Percentiles rank a stretch among this genome's conserved stretches.
These are phyloP conservation scores for Pogonocherus hispidulus DNA, from an alignment of 2,888 invertebrate genomes.

Conservation along the genomic window DNA sequence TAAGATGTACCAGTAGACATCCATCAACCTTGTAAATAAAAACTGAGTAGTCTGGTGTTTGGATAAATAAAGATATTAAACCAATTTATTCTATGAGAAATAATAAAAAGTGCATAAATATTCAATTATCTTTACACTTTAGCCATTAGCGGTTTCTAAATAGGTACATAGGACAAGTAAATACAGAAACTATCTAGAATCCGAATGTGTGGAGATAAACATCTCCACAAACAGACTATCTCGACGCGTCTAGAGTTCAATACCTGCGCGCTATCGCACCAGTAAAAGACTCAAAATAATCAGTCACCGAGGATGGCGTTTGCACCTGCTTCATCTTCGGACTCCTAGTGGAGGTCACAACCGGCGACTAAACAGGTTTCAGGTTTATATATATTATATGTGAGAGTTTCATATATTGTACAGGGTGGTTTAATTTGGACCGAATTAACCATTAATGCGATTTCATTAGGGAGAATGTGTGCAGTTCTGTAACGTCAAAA, in stretches of 20 bases:
- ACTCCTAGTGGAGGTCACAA: constrained; percentile 45
- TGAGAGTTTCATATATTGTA: constrained; percentile 33
- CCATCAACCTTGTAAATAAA: too few species aligned
- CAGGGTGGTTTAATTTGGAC: constrained; percentile 19
- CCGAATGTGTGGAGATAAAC: not conserved
- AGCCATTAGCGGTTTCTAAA: not conserved
- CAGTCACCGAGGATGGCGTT: constrained; percentile 43
- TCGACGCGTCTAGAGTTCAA: not conserved
- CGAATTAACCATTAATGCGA: too few species aligned
- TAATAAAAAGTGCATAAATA: not conserved
- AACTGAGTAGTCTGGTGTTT: too few species aligned
- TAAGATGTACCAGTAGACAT: too few species aligned
- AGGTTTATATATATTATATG: constrained; percentile 28
- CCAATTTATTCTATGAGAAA: not conserved
- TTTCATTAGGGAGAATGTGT: too few species aligned
- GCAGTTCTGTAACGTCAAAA: too few species aligned
- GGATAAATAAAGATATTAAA: too few species aligned
- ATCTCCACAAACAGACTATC: not conserved
- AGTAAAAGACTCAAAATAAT: constrained; percentile 42
- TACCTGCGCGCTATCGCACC: constrained; percentile 5
- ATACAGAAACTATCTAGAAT: not conserved
- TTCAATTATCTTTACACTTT: too few species aligned
- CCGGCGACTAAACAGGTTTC: constrained; percentile 47
- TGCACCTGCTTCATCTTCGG: constrained; percentile 49
- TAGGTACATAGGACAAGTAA: not conserved